phyloP scores from a whole-genome alignment of 2,797 vertebrate species.

The Xenopus petersii region DNA sequence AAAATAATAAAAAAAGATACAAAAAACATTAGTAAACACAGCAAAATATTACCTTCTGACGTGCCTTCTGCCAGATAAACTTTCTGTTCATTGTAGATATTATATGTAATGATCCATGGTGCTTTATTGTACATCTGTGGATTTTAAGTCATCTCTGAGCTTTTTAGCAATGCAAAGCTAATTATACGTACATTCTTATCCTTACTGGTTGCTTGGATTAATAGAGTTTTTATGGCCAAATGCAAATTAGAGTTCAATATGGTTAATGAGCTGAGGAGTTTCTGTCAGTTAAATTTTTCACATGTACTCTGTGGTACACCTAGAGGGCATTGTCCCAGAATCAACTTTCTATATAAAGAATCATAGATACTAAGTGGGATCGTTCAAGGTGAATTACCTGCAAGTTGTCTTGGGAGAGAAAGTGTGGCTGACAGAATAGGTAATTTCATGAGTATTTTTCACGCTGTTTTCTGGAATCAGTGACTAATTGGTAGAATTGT shows the following conservation, averaged over 20 bases:
- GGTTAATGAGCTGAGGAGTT: conserved; percentile 49
- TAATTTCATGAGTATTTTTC: too few species aligned
- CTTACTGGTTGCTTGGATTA: conserved; percentile 48
- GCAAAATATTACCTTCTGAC: conserved; percentile 51
- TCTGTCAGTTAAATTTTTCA: conserved; percentile 34
- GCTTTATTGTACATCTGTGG: conserved; percentile 52
- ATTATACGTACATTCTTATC: conserved; percentile 52
- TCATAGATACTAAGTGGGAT: too few species aligned
- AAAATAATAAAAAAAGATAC: conserved; percentile 41
- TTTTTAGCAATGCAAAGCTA: conserved; percentile 57
- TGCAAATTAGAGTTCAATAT: conserved; percentile 42
- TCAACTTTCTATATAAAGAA: background rate
- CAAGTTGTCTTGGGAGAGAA: too few species aligned
- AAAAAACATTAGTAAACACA: conserved; percentile 56
- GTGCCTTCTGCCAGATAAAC: conserved; percentile 34
- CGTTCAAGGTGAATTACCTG: too few species aligned
- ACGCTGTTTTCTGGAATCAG: too few species aligned
- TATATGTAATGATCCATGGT: conserved; percentile 45
- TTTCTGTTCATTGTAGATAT: too few species aligned
- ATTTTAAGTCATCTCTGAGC: conserved; percentile 56
- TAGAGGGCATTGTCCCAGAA: conserved; percentile 39
- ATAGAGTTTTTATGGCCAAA: conserved; percentile 22
- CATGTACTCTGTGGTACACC: conserved; percentile 38
- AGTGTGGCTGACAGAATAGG: too few species aligned
- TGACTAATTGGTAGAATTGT: too few species aligned